phyloP scores from a whole-genome alignment of 2,888 invertebrate genomes.

The Drosophila multiciliata region DNA sequence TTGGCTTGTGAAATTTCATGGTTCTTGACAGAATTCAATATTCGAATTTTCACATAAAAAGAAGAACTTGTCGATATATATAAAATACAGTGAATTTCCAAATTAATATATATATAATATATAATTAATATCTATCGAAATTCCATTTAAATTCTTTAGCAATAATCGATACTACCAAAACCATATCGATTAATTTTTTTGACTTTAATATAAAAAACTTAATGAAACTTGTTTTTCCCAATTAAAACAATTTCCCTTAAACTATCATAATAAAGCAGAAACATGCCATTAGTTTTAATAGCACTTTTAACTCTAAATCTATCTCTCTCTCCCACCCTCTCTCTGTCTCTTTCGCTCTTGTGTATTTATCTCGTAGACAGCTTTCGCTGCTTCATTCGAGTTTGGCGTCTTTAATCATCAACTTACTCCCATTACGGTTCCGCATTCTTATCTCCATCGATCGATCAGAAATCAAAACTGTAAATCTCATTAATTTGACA shows the following conservation, averaged over 20 bases:
- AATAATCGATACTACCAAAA: not conserved
- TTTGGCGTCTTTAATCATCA: slow-evolving; percentile 35
- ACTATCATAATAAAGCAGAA: slow-evolving; percentile 1
- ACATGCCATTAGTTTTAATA: not conserved
- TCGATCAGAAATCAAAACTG: slow-evolving; percentile 79
- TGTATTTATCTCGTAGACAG: not conserved
- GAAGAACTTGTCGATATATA: too few relatives aligned
- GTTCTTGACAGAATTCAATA: not conserved
- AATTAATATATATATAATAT: too few relatives aligned
- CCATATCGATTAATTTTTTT: not conserved
- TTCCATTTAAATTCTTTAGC: not conserved
- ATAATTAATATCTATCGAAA: not conserved
- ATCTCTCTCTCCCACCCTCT: not conserved
- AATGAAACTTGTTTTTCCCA: not conserved
- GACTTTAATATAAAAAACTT: not conserved
- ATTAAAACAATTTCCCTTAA: not conserved
- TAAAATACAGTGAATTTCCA: not conserved
- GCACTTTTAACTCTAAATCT: not conserved
- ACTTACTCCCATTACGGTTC: slow-evolving; percentile 8
- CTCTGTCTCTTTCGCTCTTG: not conserved
- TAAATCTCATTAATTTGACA: slow-evolving; percentile 79
- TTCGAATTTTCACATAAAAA: too few relatives aligned
- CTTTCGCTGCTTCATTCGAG: slow-evolving; percentile 1
- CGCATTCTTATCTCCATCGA: slow-evolving; percentile 50
- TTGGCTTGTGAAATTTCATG: not conserved